Base-by-base conservation (phyloP, 2,888 invertebrate genomes). In the Synergus gifuensis region DNA sequence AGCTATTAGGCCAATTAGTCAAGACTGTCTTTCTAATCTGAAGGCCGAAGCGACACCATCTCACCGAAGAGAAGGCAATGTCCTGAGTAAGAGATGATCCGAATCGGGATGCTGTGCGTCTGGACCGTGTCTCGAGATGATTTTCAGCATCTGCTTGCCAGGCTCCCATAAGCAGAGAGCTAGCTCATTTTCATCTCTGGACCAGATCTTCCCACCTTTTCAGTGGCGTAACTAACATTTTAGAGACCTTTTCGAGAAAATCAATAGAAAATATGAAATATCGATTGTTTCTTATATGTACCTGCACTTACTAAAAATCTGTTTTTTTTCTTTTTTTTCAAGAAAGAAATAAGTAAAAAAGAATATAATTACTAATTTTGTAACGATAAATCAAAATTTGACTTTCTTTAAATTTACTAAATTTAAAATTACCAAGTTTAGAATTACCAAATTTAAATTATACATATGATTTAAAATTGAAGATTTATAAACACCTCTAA, bases 51-150 rank as follows among this genome's bases (percentile, higher is more conserved):
- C 46, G 46, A 46, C 18, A 58, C 8, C n/a, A 58, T 58, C 60
- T 22, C 22, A 60, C 3, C 11, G 60, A 11, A 18, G 22, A 22
- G 60, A 60, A 54, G 18, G 22, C 3, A 18, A 60, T 18, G n/a
- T 63, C 78, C 60, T 14, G 58, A 78, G 42, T 63, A 79, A 83
- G 79, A 89, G 89, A 89, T 88, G 86, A 88, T 88, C 60, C 22
- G 60, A 85, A 88, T 88, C 60, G 22, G 22, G 60, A 60, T 60
- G 60, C 60, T 60, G 60, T 11, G 83, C 78, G 79, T 82, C 85
- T 87, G 88, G 85, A 88, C 86, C 87, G 83, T 83, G 87, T 87
- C 88, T 90, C 86, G 89, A 89, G 91, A 91, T 90, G 90, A 90
- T 91, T 88, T 89, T 89, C 87, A 87, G 89, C 90, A 89, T 91